Evolutionary conservation across 2,797 vertebrate genomes (phyloP).

Genomic region (Sebastes taczanowskii): DNA sequence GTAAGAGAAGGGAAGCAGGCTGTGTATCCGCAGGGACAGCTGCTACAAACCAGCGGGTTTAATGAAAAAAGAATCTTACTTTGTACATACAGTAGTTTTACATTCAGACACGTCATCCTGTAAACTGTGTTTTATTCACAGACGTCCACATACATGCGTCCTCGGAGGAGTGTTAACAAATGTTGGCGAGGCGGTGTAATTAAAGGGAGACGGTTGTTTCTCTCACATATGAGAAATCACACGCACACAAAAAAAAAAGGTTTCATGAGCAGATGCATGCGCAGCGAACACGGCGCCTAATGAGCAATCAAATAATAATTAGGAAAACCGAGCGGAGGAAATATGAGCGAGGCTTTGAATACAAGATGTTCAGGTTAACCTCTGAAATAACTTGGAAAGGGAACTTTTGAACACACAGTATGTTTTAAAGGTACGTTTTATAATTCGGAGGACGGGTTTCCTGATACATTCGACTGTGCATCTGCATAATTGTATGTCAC

Average conservation of each 20-base stretch:
- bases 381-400: constrained; percentile 24
- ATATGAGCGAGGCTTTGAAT: constrained; percentile 54
- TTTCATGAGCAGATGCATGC: constrained; percentile 71
- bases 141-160: constrained; percentile 17
- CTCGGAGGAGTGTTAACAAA: constrained; percentile 49
- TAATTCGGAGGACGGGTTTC: not conserved
- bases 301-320: constrained; percentile 85
- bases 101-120: not conserved
- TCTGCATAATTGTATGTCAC: not conserved
- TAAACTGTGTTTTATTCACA: constrained; percentile 4
- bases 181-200: constrained; percentile 63
- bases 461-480: not conserved
- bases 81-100: not conserved
- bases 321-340: constrained; percentile 68
- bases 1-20: constrained; percentile 82
- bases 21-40: constrained; percentile 67
- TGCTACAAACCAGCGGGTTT: constrained; percentile 56
- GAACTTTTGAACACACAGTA: not conserved
- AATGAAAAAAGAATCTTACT: constrained; percentile 64
- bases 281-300: constrained; percentile 69
- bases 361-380: constrained; percentile 68
- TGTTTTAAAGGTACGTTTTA: not conserved
- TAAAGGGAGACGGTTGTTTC: constrained; percentile 59
- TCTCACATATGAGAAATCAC: constrained; percentile 46
- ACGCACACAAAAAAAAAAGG: constrained; percentile 29